Evolutionary conservation across 2,797 vertebrate species (phyloP), one percentile per base, ranked within the genome.

Genomic region (Sebastes melanostomus): DNA sequence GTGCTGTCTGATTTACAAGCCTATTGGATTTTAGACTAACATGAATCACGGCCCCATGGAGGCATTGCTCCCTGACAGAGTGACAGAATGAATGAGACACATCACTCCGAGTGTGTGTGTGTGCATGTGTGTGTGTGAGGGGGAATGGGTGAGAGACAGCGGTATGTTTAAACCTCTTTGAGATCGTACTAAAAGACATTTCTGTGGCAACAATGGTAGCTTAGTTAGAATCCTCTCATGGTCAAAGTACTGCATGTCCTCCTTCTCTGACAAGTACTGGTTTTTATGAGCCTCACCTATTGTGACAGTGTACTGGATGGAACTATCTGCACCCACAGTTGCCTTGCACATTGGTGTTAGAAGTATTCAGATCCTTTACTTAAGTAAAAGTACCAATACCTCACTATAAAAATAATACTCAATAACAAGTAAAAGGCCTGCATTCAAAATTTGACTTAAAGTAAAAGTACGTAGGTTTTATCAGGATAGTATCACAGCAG

Each of bases 21-120:
- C 91, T 91, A 93, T 94, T 93, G 91, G 89, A 92, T 92, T 93
- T 94, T 88, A 91, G 89, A 91, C 90, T 85, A 87, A 91, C 89
- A 93, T 93, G 92, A 94, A 93, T 94, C 92, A 94, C 83, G 24
- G 84, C 89, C 87, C 83, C 85, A 87, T 63, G 80, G 87, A 91
- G 81, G 86, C 79, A 89, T 79, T 83, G 72, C 87, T 85, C 60
- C 74, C 72, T 89, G 92, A 93, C 92, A 92, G 91, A 86, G 87
- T 89, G 90, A 90, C 89, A 90, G 89, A 87, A 88, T 86, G 90
- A 93, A 93, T 85, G 90, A 92, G 86, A 91, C 77, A 77, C 87
- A 89, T 89, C 81, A 82, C 77, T 87, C 58, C 18, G 22, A 36
- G 59, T 71, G 55, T 79, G 83, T 22, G 67, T 66, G 71, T 34